Base-by-base conservation (phyloP, 2,113 vertebrate genomes). In the Corythornis cristatus region DNA sequence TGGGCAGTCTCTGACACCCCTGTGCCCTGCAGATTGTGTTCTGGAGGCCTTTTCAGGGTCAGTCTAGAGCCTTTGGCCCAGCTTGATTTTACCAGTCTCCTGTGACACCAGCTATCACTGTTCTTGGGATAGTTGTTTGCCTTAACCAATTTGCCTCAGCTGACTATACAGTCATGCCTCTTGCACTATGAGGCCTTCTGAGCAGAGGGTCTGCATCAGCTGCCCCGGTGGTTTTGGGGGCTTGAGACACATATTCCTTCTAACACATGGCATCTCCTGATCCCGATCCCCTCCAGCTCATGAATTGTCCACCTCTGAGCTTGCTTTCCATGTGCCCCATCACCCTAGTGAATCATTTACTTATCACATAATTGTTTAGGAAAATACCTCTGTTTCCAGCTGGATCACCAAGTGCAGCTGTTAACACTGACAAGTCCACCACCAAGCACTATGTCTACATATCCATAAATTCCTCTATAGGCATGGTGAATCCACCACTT, bases 171-270 rank as follows among this genome's bases (percentile, higher is more conserved):
- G 46, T 21, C 0, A 4, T 31, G 33, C 15, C 12, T 58, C 15
- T 67, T 0, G 1, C 31, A 5, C n/a, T 12, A 31, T 4, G 25
- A 45, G 28, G 15, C 40, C 35, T 3, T 3, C 4, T 2, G 11
- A 33, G 40, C n/a, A 43, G 19, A 5, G 3, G 13, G 0, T 22
- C 43, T 26, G 23, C 18, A 72, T 6, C 9, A 14, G 1, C 42
- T 9, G 26, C n/a, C 14, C 11, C 0, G 1, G 12, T 3, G 9
- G 17, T 28, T 70, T 31, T 14, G n/a, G 29, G 43, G 46, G 9
- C 33, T 21, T 8, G 26, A 25, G 43, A 15, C 3, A 2, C 53
- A 25, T 7, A 25, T 7, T 9, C 6, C 18, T 29, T 19, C 16
- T 3, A 19, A 60, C 18, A 46, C 18, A 16, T 1, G 29, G 25